Base-by-base conservation (phyloP, 2,113 vertebrate genomes). In the Paradisaea rubra region DNA sequence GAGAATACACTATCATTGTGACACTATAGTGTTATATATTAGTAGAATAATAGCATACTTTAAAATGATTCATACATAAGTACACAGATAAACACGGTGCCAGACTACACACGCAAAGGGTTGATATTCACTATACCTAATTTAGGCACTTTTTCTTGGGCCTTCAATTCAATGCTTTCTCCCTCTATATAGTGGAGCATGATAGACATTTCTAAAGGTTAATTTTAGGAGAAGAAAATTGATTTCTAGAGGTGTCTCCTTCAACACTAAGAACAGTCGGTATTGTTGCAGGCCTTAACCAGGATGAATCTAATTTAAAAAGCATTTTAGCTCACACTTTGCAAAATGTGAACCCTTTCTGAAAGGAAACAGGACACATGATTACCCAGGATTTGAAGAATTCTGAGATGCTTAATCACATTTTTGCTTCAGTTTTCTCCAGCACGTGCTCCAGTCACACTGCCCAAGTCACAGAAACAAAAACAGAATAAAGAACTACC, bases 231-330 rank as follows among this genome's bases (percentile, higher is more conserved):
- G 33, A 54, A 59, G 7, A 0, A 0, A 18, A 61, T 89, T 64
- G 56, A 41, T 72, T 66, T 68, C 57, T 52, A 47, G 44, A 64
- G 28, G 2, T 49, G 23, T 56, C 20, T 81, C 30, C 19, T 23
- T 66, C 41, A 70, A 27, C 1, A 2, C 10, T 28, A 54, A 0
- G 1, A 66, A 35, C 35, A 44, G 3, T 35, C 3, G 24, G 3
- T 47, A n/a, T 59, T 61, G 16, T 73, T 78, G 6, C 42, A 41
- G 37, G 21, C 8, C 21, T 94, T 77, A 68, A 50, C 19, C 35
- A 66, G 44, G 52, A 63, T 20, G 7, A 70, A 42, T 71, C 8
- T 59, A 81, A 78, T 19, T 44, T 59, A 66, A 92, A 85, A 63
- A 14, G 5, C 15, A 53, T 78, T 91, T 86, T 74, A 56, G 8